A percentile compares a stretch with the other conserved stretches of the same genome.
phyloP scores from a whole-genome alignment of 2,113 vertebrate species.

The Lasiurus borealis region DNA sequence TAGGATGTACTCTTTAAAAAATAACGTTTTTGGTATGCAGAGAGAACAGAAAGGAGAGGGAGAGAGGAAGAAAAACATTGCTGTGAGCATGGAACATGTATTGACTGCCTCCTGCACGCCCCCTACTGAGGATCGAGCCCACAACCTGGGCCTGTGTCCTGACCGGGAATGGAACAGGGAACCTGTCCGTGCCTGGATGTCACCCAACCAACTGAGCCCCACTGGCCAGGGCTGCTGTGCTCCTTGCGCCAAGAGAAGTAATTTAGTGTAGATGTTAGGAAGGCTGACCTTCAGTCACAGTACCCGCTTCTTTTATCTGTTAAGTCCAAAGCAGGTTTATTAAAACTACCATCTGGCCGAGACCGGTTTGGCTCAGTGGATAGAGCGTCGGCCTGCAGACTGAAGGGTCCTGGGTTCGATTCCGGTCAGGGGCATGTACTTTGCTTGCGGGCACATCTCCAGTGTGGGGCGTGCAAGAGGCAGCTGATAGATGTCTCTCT shows the following conservation, averaged over 20 bases:
- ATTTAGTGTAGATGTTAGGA: slow-evolving; percentile 35
- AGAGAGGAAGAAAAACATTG: background rate
- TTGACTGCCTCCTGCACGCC: no score
- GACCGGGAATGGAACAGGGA: background rate
- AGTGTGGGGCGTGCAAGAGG: no score
- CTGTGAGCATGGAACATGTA: background rate
- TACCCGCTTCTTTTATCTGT: background rate
- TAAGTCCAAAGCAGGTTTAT: slow-evolving; percentile 9
- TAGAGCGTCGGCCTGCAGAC: no score
- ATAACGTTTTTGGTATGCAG: background rate
- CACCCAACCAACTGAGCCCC: no score
- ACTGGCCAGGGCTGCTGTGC: background rate
- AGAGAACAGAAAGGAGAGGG: background rate
- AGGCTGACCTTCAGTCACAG: background rate
- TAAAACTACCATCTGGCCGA: no score
- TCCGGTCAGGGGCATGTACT: no score
- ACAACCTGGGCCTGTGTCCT: background rate
- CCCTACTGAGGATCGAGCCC: background rate
- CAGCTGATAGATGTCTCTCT: no score
- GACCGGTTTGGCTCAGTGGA: no score
- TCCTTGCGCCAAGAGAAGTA: slow-evolving; percentile 17
- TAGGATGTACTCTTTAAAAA: background rate
- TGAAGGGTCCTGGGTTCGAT: no score
- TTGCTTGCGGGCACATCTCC: no score
- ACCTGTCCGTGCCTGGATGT: background rate